phyloP scores from a whole-genome alignment of 2,888 invertebrate genomes.

The Micoletzkya japonica region DNA sequence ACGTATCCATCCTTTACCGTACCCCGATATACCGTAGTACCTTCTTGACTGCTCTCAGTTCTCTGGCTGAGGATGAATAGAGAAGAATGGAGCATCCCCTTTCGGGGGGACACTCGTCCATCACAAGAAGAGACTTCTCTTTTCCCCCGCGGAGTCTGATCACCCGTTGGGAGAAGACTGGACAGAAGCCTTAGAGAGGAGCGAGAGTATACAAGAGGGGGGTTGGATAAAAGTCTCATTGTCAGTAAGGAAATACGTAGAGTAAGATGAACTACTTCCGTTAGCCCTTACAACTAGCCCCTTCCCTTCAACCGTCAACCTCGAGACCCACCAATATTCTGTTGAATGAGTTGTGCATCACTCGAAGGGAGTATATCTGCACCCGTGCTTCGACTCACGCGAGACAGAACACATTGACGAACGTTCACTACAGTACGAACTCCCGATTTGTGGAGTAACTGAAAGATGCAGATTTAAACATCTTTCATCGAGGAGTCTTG shows the following conservation, averaged over 20 bases:
- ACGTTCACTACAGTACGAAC: slow-evolving; percentile 42
- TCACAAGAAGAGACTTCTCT: slow-evolving; percentile 78
- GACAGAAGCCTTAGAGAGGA: slow-evolving; percentile 65
- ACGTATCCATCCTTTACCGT: neutral
- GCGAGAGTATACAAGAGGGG: neutral
- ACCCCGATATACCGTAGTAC: slow-evolving; percentile 42
- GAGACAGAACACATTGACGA: slow-evolving; percentile 73
- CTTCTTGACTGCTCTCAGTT: slow-evolving; percentile 56
- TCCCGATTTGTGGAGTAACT: slow-evolving; percentile 31
- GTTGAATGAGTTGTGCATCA: slow-evolving; percentile 60
- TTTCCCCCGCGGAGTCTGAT: slow-evolving; percentile 58
- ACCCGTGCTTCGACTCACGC: slow-evolving; percentile 78
- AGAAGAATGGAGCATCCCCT: slow-evolving; percentile 85
- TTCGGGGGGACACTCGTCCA: slow-evolving; percentile 77
- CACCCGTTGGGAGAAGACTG: slow-evolving; percentile 49
- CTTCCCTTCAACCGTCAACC: neutral
- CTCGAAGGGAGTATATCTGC: slow-evolving; percentile 76
- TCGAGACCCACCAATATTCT: slow-evolving; percentile 32
- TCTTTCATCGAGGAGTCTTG: too few species aligned
- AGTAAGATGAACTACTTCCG: too few species aligned
- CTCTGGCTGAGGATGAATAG: slow-evolving; percentile 74
- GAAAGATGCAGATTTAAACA: too few species aligned
- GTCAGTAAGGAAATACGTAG: too few species aligned
- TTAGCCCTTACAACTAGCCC: too few species aligned
- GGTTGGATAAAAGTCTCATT: neutral